These are phyloP conservation scores for Lymantria monacha DNA, from an alignment of 2,888 invertebrate genomes.

Conservation along the genomic window DNA sequence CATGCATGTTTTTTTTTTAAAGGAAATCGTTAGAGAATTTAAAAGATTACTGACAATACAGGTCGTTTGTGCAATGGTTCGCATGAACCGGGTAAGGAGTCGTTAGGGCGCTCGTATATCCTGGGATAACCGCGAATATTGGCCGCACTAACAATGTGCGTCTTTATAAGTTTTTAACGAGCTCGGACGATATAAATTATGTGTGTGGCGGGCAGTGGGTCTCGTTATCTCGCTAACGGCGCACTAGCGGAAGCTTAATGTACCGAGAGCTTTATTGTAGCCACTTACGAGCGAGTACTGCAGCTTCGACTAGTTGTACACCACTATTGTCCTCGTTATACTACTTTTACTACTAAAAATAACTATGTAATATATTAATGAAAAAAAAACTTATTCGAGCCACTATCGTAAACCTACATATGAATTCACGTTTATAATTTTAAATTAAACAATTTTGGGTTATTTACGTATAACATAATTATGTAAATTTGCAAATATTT, in stretches of 20 bases:
- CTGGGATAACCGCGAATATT: slow-evolving; percentile 75
- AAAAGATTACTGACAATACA: slow-evolving; percentile 29
- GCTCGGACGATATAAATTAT: slow-evolving; percentile 81
- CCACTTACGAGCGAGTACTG: slow-evolving; percentile 67
- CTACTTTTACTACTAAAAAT: slow-evolving; percentile 18
- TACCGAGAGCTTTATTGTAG: slow-evolving; percentile 80
- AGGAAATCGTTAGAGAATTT: not conserved
- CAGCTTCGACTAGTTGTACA: slow-evolving; percentile 42
- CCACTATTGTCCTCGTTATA: slow-evolving; percentile 35
- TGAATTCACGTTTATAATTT: too few species aligned
- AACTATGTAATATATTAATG: slow-evolving; percentile 3
- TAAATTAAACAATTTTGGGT: too few species aligned
- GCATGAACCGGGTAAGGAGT: slow-evolving; percentile 50
- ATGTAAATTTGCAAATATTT: too few species aligned
- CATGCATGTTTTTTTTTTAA: too few species aligned
- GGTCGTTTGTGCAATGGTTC: slow-evolving; percentile 58
- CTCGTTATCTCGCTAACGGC: slow-evolving; percentile 81
- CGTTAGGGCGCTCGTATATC: slow-evolving; percentile 74
- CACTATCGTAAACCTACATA: not conserved
- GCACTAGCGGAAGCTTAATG: slow-evolving; percentile 80
- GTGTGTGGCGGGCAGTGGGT: slow-evolving; percentile 76
- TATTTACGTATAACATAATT: too few species aligned
- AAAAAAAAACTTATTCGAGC: not conserved
- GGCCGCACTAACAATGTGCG: slow-evolving; percentile 81
- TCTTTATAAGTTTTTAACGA: slow-evolving; percentile 83